These are phyloP conservation scores for Sardina pilchardus DNA, from an alignment of 2,113 vertebrate genomes.

Conservation along the genomic window DNA sequence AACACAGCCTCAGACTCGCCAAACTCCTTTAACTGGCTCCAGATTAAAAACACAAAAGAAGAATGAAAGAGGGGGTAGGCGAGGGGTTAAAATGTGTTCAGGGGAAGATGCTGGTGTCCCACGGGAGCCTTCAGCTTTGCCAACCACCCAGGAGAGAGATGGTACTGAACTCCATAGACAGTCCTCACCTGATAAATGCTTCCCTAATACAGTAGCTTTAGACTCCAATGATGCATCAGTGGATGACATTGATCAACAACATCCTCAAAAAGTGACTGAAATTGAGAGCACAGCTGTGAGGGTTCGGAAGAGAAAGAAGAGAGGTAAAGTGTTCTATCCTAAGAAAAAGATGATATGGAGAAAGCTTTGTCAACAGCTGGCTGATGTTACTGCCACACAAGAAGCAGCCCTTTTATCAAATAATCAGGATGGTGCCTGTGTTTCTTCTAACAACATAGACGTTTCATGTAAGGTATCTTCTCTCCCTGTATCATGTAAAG, in stretches of 20 bases:
- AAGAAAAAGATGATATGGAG: neutral
- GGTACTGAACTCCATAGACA: neutral
- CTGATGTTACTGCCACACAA: neutral
- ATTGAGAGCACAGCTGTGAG: neutral
- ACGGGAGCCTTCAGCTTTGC: no score
- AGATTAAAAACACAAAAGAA: neutral
- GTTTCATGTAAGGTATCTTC: neutral
- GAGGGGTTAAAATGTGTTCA: neutral
- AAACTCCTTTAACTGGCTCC: neutral
- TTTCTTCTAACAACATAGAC: neutral
- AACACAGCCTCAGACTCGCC: neutral
- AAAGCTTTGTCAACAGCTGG: neutral
- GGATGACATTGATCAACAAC: neutral
- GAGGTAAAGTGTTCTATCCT: neutral
- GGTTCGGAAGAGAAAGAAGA: neutral
- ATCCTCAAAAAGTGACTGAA: conserved; percentile 11
- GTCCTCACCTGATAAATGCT: neutral
- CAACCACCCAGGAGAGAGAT: neutral
- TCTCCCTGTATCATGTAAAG: neutral
- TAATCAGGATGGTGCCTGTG: neutral
- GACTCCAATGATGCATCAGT: neutral
- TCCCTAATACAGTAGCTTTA: neutral
- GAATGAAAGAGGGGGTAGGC: neutral
- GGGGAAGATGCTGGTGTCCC: neutral
- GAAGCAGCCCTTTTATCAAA: neutral